Conservation (phyloP, 1,140 invertebrate species). For the Rhynchophorus ferrugineus region DNA sequence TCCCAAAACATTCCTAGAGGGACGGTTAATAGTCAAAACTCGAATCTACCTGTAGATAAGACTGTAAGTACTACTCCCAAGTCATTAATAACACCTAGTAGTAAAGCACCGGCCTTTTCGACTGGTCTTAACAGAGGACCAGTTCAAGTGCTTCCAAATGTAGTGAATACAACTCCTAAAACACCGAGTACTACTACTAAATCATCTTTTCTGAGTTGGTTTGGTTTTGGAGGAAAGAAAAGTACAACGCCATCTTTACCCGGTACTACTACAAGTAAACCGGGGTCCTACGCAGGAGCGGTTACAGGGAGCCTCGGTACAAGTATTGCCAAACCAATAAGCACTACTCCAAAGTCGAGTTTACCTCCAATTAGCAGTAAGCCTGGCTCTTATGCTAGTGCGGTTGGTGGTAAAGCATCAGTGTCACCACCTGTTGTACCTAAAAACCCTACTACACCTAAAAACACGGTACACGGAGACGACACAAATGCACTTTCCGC, state of each 20-base stretch:
- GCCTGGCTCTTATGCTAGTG: conserved; percentile 6
- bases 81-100: too few relatives aligned
- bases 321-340: background rate
- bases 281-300: conserved; percentile 8
- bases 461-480: background rate
- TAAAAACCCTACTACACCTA: background rate
- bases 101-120: conserved; percentile 1
- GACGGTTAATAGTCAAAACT: too few relatives aligned
- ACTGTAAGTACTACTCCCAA: too few relatives aligned
- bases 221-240: too few relatives aligned
- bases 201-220: too few relatives aligned
- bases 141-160: too few relatives aligned
- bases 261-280: background rate
- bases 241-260: background rate
- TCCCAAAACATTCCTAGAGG: too few relatives aligned
- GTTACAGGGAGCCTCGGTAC: too few relatives aligned
- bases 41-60: too few relatives aligned
- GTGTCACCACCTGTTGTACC: background rate
- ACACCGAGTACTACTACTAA: background rate
- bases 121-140: conserved; percentile 1
- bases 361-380: background rate
- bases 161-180: background rate
- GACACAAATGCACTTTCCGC: conserved; percentile 8
- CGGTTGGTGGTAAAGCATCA: background rate
- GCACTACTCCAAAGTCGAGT: background rate